Conservation (phyloP, 2,113 vertebrate species). For the Formicarius rufipectus region DNA sequence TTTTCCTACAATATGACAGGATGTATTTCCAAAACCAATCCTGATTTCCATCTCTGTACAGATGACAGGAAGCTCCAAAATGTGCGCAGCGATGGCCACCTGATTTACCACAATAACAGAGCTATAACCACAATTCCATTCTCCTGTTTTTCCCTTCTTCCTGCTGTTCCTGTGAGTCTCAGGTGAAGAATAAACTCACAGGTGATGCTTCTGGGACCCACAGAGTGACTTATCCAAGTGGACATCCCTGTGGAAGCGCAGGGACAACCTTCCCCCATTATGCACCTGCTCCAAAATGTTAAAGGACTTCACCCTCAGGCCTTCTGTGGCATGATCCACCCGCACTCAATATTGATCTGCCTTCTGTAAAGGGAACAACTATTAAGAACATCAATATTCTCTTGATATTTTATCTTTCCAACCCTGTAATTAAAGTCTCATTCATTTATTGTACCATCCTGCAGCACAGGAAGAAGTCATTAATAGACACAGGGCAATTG, state of each 20-base stretch:
- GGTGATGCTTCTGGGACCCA: no score
- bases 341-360: neutral
- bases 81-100: fast-evolving
- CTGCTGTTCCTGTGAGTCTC: neutral
- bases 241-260: neutral
- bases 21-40: neutral
- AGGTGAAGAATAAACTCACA: neutral
- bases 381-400: neutral
- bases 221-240: fast-evolving
- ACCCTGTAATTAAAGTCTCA: neutral
- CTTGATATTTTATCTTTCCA: neutral
- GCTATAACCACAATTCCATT: fast-evolving
- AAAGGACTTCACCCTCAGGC: neutral
- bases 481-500: neutral
- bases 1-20: neutral
- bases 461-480: neutral
- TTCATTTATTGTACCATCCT: neutral
- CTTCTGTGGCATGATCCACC: neutral
- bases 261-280: neutral
- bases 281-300: neutral
- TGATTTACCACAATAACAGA: neutral
- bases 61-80: neutral
- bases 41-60: neutral
- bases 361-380: neutral
- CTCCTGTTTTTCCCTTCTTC: neutral